These are phyloP conservation scores for Platorchestia sp. DNA, from an alignment of 1,140 invertebrate genomes.

Conservation along the genomic window DNA sequence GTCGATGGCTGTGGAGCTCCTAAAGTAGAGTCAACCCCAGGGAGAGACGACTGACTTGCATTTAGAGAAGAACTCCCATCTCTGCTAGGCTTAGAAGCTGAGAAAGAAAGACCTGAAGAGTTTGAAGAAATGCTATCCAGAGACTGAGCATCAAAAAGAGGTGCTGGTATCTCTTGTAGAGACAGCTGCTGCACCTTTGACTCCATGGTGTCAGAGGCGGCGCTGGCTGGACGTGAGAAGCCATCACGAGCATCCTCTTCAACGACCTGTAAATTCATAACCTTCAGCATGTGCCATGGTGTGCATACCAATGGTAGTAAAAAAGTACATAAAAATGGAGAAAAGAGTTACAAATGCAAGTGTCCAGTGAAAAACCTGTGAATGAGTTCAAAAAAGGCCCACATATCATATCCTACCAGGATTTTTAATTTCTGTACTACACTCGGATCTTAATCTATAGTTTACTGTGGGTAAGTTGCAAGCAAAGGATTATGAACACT, in stretches of 20 bases:
- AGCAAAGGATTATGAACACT: no score
- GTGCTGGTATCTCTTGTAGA: constrained; percentile 13
- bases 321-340: no score
- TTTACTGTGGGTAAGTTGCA: no score
- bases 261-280: neutral
- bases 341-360: no score
- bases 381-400: no score
- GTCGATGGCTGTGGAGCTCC: neutral
- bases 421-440: no score
- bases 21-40: neutral
- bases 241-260: constrained; percentile 66
- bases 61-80: neutral
- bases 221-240: constrained; percentile 57
- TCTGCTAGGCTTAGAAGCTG: constrained; percentile 60
- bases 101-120: constrained; percentile 64
- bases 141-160: constrained; percentile 65
- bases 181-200: constrained; percentile 59
- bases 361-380: no score
- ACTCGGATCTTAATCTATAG: no score
- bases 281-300: no score
- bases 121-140: constrained; percentile 67
- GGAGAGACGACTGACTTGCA: constrained; percentile 3
- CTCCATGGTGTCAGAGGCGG: constrained; percentile 57
- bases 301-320: no score
- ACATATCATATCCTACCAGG: no score